Evolutionary conservation across 2,888 invertebrate species (phyloP).

Genomic region (Alitta virens): DNA sequence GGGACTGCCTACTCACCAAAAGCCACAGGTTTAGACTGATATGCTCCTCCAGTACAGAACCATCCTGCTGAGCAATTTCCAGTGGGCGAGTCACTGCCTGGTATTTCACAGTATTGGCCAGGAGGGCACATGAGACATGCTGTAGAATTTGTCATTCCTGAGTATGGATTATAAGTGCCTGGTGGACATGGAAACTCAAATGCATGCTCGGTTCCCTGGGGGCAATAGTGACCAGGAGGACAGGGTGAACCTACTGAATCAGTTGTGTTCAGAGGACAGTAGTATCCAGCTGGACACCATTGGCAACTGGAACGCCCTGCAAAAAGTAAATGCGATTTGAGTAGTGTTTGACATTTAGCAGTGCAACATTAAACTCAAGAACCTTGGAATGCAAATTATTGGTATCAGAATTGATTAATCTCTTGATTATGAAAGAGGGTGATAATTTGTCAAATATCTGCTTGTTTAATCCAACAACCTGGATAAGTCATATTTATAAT

Average conservation of each 20-base stretch:
- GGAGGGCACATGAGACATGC: conserved; percentile 45
- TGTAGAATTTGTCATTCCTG: conserved; percentile 28
- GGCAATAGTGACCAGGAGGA: conserved; percentile 34
- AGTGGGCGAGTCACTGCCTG: conserved; percentile 34
- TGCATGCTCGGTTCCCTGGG: conserved; percentile 38
- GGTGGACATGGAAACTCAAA: conserved; percentile 42
- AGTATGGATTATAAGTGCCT: conserved; percentile 45
- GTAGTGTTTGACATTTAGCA: too few relatives aligned
- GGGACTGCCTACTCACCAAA: conserved; percentile 40
- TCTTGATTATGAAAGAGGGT: too few relatives aligned
- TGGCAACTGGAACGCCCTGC: conserved; percentile 42
- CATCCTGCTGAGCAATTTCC: conserved; percentile 48
- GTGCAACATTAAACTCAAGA: too few relatives aligned
- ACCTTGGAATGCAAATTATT: too few relatives aligned
- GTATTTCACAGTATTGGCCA: conserved; percentile 44
- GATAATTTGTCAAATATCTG: too few relatives aligned
- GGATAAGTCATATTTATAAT: too few relatives aligned
- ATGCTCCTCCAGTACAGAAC: conserved; percentile 50
- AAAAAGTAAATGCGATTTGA: conserved; percentile 5
- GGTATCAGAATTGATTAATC: too few relatives aligned
- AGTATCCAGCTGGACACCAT: conserved; percentile 45
- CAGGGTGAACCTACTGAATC: conserved; percentile 33
- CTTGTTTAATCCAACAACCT: too few relatives aligned
- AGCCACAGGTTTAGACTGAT: conserved; percentile 35
- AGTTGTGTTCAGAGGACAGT: conserved; percentile 41